Evolutionary conservation across 2,113 vertebrate species (phyloP).

Genomic region (Pardalotus punctatus): DNA sequence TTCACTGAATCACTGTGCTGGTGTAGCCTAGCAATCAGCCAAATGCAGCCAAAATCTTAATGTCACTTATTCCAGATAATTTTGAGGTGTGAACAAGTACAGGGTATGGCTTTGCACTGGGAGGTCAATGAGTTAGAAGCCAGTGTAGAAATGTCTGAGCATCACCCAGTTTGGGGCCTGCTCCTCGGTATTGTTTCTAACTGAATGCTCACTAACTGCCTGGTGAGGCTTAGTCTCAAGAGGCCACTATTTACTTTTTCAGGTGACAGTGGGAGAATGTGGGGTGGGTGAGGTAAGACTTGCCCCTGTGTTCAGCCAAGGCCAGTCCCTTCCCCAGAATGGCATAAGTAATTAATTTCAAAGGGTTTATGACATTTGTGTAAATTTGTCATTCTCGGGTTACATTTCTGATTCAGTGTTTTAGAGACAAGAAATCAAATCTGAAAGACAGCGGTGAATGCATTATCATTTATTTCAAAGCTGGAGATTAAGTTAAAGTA

Average conservation of each 20-base stretch:
- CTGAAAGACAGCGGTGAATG: background rate
- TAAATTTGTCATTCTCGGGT: background rate
- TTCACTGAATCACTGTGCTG: background rate
- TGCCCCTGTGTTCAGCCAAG: accelerated
- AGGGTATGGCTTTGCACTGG: background rate
- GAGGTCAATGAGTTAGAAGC: background rate
- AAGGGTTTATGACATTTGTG: background rate
- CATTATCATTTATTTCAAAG: slow-evolving; percentile 14
- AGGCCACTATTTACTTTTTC: background rate
- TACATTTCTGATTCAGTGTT: background rate
- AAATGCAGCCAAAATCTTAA: background rate
- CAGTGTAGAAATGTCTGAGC: background rate
- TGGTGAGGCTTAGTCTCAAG: background rate
- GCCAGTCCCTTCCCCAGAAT: background rate
- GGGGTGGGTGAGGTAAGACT: background rate
- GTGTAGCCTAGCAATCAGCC: background rate
- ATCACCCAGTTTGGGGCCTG: background rate
- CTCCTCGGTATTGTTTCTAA: background rate
- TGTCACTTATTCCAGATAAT: background rate
- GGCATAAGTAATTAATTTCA: background rate
- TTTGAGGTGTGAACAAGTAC: background rate
- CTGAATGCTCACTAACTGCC: background rate
- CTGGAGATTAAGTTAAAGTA: slow-evolving; percentile 42
- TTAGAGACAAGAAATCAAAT: slow-evolving; percentile 19
- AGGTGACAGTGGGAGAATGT: accelerated